These are phyloP conservation scores for Tylochromis polylepis DNA, from an alignment of 2,113 vertebrate species.

Conservation along the genomic window DNA sequence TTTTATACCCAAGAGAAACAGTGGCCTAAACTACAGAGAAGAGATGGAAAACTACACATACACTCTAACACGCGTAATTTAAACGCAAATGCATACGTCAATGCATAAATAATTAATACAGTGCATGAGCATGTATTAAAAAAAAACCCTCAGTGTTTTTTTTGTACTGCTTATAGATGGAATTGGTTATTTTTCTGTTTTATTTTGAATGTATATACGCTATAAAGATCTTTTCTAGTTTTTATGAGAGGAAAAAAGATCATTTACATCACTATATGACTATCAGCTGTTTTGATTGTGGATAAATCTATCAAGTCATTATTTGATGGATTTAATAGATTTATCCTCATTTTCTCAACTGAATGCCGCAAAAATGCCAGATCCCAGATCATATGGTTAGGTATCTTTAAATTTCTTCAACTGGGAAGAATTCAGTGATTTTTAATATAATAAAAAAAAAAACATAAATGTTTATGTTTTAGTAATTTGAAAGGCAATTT, in stretches of 20 bases:
- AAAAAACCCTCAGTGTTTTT: neutral
- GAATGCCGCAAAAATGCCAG: neutral
- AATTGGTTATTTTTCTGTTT: neutral
- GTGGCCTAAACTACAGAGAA: neutral
- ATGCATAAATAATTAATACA: neutral
- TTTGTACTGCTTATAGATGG: rapidly evolving
- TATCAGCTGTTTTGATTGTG: rapidly evolving
- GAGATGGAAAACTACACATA: rapidly evolving
- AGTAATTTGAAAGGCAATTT: neutral
- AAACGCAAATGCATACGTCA: rapidly evolving
- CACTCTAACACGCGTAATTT: rapidly evolving
- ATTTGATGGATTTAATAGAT: neutral
- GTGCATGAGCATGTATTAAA: neutral
- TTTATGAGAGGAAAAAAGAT: neutral
- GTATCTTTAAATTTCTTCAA: neutral
- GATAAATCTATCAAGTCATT: rapidly evolving
- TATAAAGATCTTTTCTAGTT: neutral
- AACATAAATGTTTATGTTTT: neutral
- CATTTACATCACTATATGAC: neutral
- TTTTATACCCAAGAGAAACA: neutral
- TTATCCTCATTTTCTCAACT: neutral
- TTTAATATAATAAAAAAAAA: neutral
- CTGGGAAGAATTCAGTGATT: neutral
- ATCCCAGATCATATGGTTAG: rapidly evolving
- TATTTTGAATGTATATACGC: rapidly evolving